phyloP scores from a whole-genome alignment of 2,113 vertebrate genomes.

The Nycticryphes semicollaris region DNA sequence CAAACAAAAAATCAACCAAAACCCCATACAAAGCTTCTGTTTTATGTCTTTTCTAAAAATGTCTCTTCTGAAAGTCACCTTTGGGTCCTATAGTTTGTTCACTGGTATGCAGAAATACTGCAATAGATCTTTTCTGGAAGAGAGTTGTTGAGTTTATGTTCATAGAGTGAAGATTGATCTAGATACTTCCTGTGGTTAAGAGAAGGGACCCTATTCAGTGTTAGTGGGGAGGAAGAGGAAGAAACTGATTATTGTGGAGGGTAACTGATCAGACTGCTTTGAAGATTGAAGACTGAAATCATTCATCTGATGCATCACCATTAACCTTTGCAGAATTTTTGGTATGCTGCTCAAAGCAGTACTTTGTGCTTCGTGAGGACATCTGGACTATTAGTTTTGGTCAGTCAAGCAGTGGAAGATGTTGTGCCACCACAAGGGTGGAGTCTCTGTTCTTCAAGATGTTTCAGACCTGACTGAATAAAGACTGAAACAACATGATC shows the following conservation, averaged over 20 bases:
- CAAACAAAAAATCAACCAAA: neutral
- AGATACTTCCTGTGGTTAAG: neutral
- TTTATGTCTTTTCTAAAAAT: neutral
- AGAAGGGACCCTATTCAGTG: neutral
- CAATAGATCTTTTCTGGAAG: neutral
- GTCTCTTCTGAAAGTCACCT: neutral
- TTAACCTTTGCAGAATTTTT: neutral
- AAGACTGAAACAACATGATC: neutral
- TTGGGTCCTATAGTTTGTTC: neutral
- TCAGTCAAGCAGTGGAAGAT: neutral
- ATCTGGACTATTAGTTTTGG: neutral
- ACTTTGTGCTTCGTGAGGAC: neutral
- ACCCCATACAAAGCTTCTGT: accelerated
- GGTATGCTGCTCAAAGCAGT: neutral
- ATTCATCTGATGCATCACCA: neutral
- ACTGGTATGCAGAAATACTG: neutral
- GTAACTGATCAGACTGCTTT: neutral
- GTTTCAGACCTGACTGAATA: neutral
- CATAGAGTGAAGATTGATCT: neutral
- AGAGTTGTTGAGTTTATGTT: neutral
- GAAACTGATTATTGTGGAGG: neutral
- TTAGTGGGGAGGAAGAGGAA: neutral
- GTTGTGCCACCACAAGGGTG: neutral
- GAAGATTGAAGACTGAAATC: neutral
- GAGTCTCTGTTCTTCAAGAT: neutral